phyloP scores from a whole-genome alignment of 2,113 vertebrate genomes.

The Thryonomys swinderianus region DNA sequence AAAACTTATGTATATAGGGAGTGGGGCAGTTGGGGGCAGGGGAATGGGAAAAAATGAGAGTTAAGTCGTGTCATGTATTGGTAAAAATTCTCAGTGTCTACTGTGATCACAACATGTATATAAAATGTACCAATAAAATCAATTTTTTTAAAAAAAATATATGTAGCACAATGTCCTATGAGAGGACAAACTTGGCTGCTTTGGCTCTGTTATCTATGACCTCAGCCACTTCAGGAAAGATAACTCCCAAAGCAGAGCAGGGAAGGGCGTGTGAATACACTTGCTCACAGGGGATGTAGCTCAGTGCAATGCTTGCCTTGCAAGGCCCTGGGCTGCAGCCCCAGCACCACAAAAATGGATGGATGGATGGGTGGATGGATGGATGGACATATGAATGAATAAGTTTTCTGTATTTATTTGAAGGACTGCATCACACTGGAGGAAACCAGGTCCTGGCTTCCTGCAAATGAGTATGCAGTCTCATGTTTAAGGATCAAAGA shows the following conservation, averaged over 20 bases:
- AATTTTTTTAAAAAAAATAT: too few species aligned
- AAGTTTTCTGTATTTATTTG: neutral
- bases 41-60: too few species aligned
- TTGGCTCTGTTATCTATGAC: neutral
- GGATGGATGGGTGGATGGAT: neutral
- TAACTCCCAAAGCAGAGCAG: neutral
- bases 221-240: constrained; percentile 11
- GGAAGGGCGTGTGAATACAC: neutral
- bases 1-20: too few species aligned
- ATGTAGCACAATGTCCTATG: neutral
- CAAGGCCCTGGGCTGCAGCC: neutral
- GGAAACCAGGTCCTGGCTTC: neutral
- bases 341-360: neutral
- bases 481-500: constrained; percentile 36
- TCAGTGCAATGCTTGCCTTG: neutral
- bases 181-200: neutral
- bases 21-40: too few species aligned
- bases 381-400: neutral
- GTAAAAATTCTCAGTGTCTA: too few species aligned
- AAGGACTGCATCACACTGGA: neutral
- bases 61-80: too few species aligned
- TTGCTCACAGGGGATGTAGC: neutral
- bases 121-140: too few species aligned
- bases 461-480: neutral
- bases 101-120: too few species aligned